These are phyloP conservation scores for Climacteris rufus DNA, from an alignment of 2,113 vertebrate genomes.

Conservation along the genomic window DNA sequence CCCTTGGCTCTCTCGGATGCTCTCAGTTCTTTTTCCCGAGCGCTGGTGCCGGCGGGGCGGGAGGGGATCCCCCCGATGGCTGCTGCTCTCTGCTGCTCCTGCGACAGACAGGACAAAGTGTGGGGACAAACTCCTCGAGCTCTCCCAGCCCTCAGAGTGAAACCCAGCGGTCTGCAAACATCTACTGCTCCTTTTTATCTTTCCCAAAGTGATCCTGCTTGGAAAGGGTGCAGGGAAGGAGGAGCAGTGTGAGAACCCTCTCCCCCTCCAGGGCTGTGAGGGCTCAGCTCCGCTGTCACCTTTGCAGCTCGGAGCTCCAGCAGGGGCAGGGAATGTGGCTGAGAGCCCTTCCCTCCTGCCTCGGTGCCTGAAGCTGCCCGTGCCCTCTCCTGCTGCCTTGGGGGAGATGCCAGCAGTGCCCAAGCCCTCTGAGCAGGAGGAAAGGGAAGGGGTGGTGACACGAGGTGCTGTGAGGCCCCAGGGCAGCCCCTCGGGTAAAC, in stretches of 20 bases:
- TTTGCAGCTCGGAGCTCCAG: background rate
- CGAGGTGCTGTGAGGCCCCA: background rate
- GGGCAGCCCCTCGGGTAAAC: background rate
- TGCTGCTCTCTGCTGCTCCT: background rate
- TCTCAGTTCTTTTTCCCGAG: background rate
- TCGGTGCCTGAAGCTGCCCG: background rate
- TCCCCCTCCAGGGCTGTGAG: background rate
- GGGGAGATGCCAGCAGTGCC: background rate
- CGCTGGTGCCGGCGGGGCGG: background rate
- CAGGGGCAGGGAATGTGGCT: background rate
- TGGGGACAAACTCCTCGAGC: background rate
- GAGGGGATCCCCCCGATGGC: background rate
- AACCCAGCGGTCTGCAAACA: background rate
- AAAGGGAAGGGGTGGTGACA: background rate
- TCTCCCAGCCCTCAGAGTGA: background rate
- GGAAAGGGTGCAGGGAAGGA: background rate
- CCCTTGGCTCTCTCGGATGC: background rate
- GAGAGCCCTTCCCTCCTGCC: background rate
- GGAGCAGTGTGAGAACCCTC: background rate
- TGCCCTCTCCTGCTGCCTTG: background rate
- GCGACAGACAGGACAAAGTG: too few species aligned
- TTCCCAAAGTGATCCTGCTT: background rate
- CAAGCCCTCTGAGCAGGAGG: fast-evolving
- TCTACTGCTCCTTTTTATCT: background rate
- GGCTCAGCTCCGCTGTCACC: background rate